A percentile compares a stretch with the other conserved stretches of the same genome.
phyloP scores from a whole-genome alignment of 2,888 invertebrate genomes.

The Lasioglossum morio region DNA sequence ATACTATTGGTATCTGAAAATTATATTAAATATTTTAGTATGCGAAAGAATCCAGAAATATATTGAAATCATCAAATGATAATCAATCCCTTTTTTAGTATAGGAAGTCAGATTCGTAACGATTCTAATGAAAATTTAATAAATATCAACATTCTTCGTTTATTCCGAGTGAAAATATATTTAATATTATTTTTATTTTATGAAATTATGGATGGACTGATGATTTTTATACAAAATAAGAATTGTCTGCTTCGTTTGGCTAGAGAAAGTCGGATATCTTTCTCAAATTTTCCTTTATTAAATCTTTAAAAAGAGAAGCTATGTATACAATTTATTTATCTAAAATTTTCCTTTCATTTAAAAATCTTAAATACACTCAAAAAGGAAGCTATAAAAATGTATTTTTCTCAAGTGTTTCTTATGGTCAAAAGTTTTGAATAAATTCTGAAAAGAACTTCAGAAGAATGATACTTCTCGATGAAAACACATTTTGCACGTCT shows the following conservation, averaged over 20 bases:
- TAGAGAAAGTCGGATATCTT: too few relatives aligned
- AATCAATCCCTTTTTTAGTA: not conserved
- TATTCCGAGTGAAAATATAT: too few relatives aligned
- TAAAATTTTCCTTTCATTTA: not conserved
- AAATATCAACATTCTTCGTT: not conserved
- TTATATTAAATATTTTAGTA: not conserved
- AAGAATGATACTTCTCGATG: not conserved
- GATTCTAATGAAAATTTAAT: not conserved
- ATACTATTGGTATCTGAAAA: slow-evolving; percentile 92
- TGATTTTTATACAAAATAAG: too few relatives aligned
- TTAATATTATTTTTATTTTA: not conserved
- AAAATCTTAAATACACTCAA: not conserved
- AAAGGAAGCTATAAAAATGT: too few relatives aligned
- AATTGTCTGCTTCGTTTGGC: too few relatives aligned
- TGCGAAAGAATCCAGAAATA: not conserved
- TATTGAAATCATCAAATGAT: not conserved
- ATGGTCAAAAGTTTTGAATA: not conserved
- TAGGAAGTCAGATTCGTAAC: not conserved
- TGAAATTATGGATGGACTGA: not conserved
- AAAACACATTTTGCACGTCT: not conserved
- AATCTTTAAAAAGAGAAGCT: not conserved
- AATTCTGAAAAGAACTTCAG: not conserved
- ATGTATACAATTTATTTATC: not conserved
- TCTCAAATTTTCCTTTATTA: not conserved
- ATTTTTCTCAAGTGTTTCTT: too few relatives aligned